Evolutionary conservation across 2,888 invertebrate species (phyloP).

Genomic region (Beris morrisii): DNA sequence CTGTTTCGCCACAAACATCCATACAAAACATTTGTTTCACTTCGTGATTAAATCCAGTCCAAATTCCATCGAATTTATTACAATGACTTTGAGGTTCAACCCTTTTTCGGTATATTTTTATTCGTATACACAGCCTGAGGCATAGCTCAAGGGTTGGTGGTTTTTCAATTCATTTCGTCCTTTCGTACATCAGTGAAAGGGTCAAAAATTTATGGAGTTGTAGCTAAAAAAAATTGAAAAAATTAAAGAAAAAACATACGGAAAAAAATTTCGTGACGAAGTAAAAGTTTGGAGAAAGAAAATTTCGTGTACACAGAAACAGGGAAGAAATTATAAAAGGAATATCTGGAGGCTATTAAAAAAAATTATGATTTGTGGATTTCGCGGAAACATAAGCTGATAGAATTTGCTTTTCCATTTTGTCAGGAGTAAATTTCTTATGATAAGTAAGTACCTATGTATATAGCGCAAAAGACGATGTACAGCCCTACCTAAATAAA

Average conservation of each 20-base stretch:
- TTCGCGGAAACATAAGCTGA: neutral
- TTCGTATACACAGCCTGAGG: neutral
- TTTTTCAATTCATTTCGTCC: constrained; percentile 26
- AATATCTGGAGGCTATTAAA: constrained; percentile 13
- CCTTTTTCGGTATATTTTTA: neutral
- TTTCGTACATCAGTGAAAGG: constrained; percentile 10
- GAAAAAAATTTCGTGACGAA: neutral
- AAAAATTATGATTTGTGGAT: constrained; percentile 9
- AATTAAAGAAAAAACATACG: constrained; percentile 6
- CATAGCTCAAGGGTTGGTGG: constrained; percentile 2
- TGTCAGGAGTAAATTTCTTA: constrained; percentile 11
- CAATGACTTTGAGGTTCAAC: neutral
- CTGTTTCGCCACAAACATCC: no score
- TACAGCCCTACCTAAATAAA: no score
- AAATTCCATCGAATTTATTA: neutral
- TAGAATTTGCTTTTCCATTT: constrained; percentile 2
- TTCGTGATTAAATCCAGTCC: no score
- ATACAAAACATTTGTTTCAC: no score
- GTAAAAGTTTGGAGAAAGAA: constrained; percentile 1
- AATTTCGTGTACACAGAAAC: constrained; percentile 17
- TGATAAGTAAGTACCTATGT: neutral
- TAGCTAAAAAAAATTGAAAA: neutral
- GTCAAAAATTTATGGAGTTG: constrained; percentile 3
- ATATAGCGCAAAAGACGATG: no score
- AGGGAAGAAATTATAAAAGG: constrained; percentile 10